Evolutionary conservation across 2,888 invertebrate genomes (phyloP), one percentile per base, ranked within the genome.

Genomic region (Anticlea derivata): DNA sequence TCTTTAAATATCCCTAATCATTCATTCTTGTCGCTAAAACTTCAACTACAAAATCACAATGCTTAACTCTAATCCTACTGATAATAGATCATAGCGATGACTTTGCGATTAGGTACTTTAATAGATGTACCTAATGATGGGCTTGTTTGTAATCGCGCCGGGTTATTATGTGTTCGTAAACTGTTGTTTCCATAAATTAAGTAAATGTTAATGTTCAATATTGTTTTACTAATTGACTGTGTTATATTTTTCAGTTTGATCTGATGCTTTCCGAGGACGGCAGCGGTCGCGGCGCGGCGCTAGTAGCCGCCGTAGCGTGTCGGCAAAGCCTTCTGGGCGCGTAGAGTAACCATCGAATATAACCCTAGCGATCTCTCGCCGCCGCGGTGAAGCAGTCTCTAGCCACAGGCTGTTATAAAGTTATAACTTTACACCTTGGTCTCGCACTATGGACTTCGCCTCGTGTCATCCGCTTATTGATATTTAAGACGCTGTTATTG

Each of bases 201-300:
- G 5, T 29, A 17, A 10, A 12, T 29, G 7, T 13, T 22, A 10
- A 11, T 35, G n/a, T 17, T 48, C 31, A n/a, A 22, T 44, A 22
- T 11, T 7, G 6, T 30, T n/a, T 26, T 17, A 17, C 1, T 2
- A 8, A 35, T n/a, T n/a, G 2, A 4, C 2, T 10, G n/a, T 45
- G 5, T 10, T 11, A 30, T 7, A 8, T 24, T 29, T 51, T 93
- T 6, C 92, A 97, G 94, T 98, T 97, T 80, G 95, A 97, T 81
- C 91, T 99, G 67, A 98, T 98, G 97, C 87, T 98, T 48, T 98
- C 98, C 0, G 97, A 98, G 80, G 98, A 98, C 79, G 98, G 98
- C 40, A 97, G 97, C 71, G 98, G 98, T n/a, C 94, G 97, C 70
- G 98, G 98, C 20, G 98, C 98, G 41, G 98, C 98, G 51, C 88